Percentiles rank a stretch among this genome's conserved stretches.
These are phyloP conservation scores for Craniophora ligustri DNA, from an alignment of 2,888 invertebrate genomes.

Conservation along the genomic window DNA sequence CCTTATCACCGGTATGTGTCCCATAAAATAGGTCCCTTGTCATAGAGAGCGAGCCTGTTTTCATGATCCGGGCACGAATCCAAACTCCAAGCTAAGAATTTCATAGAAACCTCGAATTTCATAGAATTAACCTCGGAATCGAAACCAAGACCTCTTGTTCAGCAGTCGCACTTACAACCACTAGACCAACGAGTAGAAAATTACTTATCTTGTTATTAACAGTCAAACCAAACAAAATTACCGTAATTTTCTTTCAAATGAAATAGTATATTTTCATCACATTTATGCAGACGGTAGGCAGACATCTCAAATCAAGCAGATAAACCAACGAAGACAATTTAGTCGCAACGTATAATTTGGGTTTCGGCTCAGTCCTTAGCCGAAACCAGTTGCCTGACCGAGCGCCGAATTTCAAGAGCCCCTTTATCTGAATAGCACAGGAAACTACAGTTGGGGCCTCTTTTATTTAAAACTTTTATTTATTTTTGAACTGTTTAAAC, in stretches of 20 bases:
- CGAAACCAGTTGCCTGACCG: conserved; percentile 67
- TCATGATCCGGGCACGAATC: no score
- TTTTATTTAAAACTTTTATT: conserved; percentile 38
- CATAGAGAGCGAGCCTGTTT: no score
- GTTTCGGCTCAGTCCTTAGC: conserved; percentile 66
- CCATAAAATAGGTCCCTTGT: no score
- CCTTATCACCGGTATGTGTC: no score
- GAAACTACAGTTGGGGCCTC: conserved; percentile 27
- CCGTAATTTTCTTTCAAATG: neutral
- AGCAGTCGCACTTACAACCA: no score
- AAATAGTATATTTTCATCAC: conserved; percentile 1
- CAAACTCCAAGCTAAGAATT: no score
- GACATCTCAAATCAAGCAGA: conserved; percentile 72
- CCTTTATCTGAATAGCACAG: conserved; percentile 40
- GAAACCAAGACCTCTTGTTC: no score
- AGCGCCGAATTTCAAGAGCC: conserved; percentile 71
- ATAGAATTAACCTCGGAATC: no score
- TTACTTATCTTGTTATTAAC: neutral
- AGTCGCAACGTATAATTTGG: conserved; percentile 80
- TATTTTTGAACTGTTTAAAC: no score
- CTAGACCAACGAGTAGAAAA: no score
- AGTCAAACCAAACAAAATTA: neutral
- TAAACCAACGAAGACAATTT: conserved; percentile 76
- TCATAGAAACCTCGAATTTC: no score
- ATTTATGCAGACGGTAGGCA: conserved; percentile 63